Evolutionary conservation across 2,113 vertebrate species (phyloP).

Genomic region (Variabilichromis moorii): DNA sequence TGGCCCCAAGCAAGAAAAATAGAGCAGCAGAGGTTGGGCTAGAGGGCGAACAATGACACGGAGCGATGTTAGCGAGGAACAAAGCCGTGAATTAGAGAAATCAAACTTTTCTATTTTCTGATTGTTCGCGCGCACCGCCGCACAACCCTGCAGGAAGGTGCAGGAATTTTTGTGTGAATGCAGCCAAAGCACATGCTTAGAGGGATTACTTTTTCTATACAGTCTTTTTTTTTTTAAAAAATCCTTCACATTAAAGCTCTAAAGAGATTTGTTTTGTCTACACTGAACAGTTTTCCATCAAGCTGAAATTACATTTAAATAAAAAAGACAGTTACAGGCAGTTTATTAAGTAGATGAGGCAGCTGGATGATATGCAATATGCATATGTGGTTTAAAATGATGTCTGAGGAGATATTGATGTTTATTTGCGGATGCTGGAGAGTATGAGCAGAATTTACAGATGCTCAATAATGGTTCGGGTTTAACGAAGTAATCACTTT

Average conservation of each 20-base stretch:
- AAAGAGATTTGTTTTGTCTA: neutral
- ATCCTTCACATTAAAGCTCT: neutral
- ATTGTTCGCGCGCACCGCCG: fast-evolving
- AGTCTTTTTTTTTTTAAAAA: neutral
- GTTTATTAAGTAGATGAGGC: neutral
- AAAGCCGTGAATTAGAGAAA: neutral
- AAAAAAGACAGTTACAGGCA: neutral
- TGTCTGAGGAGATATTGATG: neutral
- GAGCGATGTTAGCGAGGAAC: neutral
- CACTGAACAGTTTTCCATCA: neutral
- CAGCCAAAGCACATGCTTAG: neutral
- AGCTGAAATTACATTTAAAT: neutral
- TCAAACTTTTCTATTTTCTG: neutral
- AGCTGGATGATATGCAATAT: neutral
- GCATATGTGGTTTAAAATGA: neutral
- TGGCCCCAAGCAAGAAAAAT: neutral
- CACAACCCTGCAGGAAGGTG: neutral
- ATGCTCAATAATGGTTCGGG: neutral
- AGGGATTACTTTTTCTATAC: neutral
- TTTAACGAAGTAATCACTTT: neutral
- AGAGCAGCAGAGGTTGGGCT: neutral
- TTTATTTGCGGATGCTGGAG: neutral
- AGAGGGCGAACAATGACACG: neutral
- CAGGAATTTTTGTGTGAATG: neutral
- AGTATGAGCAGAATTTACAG: neutral